phyloP scores from a whole-genome alignment of 2,113 vertebrate species.

The Neomonachus schauinslandi region DNA sequence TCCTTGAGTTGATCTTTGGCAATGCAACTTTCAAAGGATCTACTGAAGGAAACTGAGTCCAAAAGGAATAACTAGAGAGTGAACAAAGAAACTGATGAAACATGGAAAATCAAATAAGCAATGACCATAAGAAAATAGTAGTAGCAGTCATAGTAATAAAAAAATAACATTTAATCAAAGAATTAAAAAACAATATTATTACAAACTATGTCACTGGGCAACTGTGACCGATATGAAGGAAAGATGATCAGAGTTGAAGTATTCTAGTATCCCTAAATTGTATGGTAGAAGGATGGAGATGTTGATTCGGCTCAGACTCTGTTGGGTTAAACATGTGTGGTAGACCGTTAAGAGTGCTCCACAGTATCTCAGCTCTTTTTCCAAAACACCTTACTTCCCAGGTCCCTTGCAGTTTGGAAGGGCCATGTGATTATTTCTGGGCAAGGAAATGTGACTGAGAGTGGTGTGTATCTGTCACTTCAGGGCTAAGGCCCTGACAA shows the following conservation, averaged over 20 bases:
- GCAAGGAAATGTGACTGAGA: background rate
- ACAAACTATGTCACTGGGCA: background rate
- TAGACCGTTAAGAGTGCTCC: background rate
- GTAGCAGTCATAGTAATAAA: background rate
- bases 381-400: background rate
- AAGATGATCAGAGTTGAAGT: background rate
- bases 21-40: background rate
- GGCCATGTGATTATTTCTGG: background rate
- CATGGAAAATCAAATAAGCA: background rate
- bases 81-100: background rate
- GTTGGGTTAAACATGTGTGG: background rate
- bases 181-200: background rate
- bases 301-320: background rate
- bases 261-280: background rate
- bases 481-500: background rate
- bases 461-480: background rate
- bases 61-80: background rate
- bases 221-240: background rate
- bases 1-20: background rate
- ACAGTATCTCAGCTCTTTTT: background rate
- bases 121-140: background rate
- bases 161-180: background rate
- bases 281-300: background rate
- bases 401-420: background rate
- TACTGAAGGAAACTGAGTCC: background rate